Base-by-base conservation (phyloP, 2,797 vertebrate species). In the Saxicola maurus region DNA sequence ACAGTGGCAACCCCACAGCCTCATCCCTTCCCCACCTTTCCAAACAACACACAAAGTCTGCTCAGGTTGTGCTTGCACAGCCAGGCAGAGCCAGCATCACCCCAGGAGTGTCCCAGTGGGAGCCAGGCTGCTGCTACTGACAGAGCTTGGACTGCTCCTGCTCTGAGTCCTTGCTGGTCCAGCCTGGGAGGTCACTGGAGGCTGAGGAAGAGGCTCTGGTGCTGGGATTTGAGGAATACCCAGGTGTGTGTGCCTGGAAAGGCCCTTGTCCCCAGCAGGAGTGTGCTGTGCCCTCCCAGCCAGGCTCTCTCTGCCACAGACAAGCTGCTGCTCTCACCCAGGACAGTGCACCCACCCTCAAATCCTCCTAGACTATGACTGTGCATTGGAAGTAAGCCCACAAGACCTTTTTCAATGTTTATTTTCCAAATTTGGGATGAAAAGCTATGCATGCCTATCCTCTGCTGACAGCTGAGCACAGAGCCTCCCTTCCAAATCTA, bases 251-350 rank as follows among this genome's bases (percentile, higher is more conserved):
- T 21, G 57, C 53, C 38, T 13, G 1, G 60, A 61, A 60, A 35
- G 2, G 10, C 31, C 12, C 19, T 51, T 0, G 0, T 28, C 18
- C 2, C 16, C 60, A 71, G 23, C 1, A 0, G 61, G 61, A 60
- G 23, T 0, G 0, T 0, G 0, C 13, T 28, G 46, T 6, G 11
- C 19, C 18, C 33, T 5, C 61, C 2, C 2, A 46, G 68, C 45
- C 17, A 3, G 0, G 1, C 43, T 69, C 10, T 33, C 40, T 49
- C 3, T 33, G 78, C 37, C 60, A n/a, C 35, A 4, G 11, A 27
- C 6, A 30, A 45, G 30, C 53, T 48, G 45, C 86, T 74, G 53
- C 31, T 3, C 59, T 19, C 61, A 12, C 3, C 57, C 43, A 16
- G 14, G 65, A 38, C 35, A 6, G 17, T 9, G 52, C 37, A 46